These are phyloP conservation scores for Piezodorus guildinii DNA, from an alignment of 1,140 invertebrate genomes.

Conservation along the genomic window DNA sequence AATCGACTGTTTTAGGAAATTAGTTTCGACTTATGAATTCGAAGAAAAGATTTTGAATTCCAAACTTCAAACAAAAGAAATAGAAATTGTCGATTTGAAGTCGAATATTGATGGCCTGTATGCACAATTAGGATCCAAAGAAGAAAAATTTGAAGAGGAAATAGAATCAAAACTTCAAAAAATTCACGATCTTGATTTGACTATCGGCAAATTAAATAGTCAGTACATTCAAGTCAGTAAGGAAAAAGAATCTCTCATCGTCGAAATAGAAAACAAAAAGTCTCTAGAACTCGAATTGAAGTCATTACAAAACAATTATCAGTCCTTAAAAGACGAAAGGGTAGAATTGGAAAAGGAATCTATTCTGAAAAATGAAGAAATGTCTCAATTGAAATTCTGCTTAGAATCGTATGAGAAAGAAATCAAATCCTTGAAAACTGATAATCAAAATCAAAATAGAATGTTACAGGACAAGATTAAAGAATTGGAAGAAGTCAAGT, in stretches of 20 bases:
- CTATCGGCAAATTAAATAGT: slow-evolving; percentile 4
- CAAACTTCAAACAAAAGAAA: slow-evolving; percentile 2
- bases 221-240: not conserved
- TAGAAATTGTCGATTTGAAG: not conserved
- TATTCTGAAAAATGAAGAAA: not conserved
- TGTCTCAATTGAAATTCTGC: not conserved
- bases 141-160: not conserved
- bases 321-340: not conserved
- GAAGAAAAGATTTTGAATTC: not conserved
- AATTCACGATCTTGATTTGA: slow-evolving; percentile 3
- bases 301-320: not conserved
- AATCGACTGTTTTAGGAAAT: not conserved
- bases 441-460: not conserved
- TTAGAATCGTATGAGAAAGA: not conserved
- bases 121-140: not conserved
- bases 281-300: not conserved
- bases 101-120: not conserved
- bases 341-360: slow-evolving; percentile 1
- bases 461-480: not conserved
- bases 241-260: not conserved
- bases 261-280: not conserved
- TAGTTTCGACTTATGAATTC: not conserved
- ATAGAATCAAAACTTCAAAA: not conserved
- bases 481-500: not conserved
- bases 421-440: not conserved